Conservation (phyloP, 2,113 vertebrate species). For the Nanger granti region DNA sequence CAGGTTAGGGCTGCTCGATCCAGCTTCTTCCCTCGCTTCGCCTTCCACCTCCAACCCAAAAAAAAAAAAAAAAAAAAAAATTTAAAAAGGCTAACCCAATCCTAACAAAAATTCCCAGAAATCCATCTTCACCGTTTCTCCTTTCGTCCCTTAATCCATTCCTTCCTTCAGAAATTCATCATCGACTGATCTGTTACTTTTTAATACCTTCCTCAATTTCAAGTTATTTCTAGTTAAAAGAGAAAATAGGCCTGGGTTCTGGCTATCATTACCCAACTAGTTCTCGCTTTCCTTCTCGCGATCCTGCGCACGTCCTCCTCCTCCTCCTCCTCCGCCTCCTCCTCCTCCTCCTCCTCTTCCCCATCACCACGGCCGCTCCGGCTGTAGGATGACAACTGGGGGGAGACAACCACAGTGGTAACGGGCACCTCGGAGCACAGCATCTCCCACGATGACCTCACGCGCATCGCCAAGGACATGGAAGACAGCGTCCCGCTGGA, state of each 20-base stretch:
- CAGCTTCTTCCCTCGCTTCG: neutral
- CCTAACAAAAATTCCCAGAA: neutral
- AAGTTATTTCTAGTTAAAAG: neutral
- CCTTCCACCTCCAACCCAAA: neutral
- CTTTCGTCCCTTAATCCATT: neutral
- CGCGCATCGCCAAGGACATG: constrained; percentile 91
- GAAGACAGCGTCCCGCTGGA: constrained; percentile 90
- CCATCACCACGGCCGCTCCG: neutral
- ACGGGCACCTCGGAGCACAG: constrained; percentile 95
- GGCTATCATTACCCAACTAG: constrained; percentile 44
- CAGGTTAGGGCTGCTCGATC: neutral
- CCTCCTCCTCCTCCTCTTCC: accelerated
- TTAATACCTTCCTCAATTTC: neutral
- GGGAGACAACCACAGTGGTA: constrained; percentile 92
- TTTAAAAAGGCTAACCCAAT: neutral
- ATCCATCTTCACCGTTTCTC: neutral
- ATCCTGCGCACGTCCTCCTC: constrained; percentile 40
- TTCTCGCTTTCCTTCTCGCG: constrained; percentile 69
- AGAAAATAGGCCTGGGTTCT: constrained; percentile 46
- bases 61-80: neutral
- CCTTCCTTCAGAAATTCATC: neutral
- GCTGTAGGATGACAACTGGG: constrained; percentile 93
- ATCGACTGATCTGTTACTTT: neutral
- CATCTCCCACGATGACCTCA: constrained; percentile 94
- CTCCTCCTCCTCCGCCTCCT: neutral